Percentiles rank a stretch among this genome's conserved stretches.
Conservation (phyloP, 2,113 vertebrate species). For the Boulengeromyrus knoepffleri region DNA sequence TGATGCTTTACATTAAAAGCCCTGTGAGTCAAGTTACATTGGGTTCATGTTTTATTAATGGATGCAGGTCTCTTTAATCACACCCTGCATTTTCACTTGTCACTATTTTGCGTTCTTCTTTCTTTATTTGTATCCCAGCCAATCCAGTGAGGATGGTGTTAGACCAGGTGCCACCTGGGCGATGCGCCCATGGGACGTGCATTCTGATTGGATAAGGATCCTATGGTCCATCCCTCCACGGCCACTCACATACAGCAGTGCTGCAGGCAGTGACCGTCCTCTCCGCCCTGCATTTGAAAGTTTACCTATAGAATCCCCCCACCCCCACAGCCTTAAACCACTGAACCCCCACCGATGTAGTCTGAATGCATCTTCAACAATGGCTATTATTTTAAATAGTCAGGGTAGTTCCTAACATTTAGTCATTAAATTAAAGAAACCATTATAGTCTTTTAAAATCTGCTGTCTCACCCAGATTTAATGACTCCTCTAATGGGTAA, state of each 20-base stretch:
- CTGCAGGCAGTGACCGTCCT: background rate
- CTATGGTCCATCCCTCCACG: background rate
- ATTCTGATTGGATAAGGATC: background rate
- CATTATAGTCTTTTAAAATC: background rate
- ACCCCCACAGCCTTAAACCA: background rate
- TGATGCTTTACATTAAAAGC: background rate
- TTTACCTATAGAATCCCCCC: background rate
- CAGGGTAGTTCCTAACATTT: background rate
- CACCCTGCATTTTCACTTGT: background rate
- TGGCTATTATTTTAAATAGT: background rate
- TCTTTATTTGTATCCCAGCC: background rate
- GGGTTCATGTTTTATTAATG: background rate
- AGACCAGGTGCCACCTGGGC: background rate
- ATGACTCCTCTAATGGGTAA: background rate
- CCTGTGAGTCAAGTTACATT: background rate
- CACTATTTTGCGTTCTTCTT: background rate
- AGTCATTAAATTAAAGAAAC: background rate
- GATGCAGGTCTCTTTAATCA: background rate
- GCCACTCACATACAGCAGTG: background rate
- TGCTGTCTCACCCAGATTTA: background rate
- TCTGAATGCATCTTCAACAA: background rate
- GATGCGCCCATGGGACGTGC: background rate
- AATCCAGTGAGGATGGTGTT: background rate
- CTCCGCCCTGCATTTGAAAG: background rate
- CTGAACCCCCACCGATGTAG: background rate